phyloP scores from a whole-genome alignment of 2,113 vertebrate genomes.

The Agelaius tricolor region DNA sequence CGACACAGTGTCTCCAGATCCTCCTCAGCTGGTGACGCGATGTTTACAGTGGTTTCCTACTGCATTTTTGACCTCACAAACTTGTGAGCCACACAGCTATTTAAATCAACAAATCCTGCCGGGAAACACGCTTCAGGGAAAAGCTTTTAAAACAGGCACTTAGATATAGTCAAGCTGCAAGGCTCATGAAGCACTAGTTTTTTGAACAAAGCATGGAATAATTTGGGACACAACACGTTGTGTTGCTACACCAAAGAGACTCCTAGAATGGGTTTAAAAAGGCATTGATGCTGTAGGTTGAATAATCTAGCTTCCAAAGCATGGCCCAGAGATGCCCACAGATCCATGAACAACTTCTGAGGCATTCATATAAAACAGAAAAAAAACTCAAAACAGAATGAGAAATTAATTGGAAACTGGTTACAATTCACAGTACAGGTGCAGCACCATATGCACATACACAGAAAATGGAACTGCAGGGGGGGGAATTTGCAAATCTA shows the following conservation, averaged over 20 bases:
- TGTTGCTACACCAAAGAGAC: neutral
- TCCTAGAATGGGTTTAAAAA: neutral
- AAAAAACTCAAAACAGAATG: neutral
- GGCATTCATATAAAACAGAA: neutral
- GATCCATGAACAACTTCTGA: neutral
- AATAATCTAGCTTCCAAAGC: neutral
- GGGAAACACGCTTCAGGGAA: neutral
- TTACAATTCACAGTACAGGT: neutral
- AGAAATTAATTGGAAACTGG: neutral
- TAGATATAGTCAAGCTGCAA: neutral
- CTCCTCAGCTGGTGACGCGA: neutral
- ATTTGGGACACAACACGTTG: neutral
- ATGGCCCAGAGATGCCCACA: neutral
- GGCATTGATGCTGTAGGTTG: neutral
- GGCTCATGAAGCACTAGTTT: neutral
- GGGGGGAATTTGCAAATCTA: neutral
- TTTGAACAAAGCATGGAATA: neutral
- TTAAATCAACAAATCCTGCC: constrained; percentile 12
- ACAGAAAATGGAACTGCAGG: neutral
- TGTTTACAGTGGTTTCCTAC: constrained; percentile 60
- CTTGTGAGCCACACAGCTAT: neutral
- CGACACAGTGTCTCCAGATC: constrained; percentile 1
- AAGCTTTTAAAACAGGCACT: neutral
- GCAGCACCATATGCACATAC: neutral
- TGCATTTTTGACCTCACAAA: constrained; percentile 34